Conservation (phyloP, 2,113 vertebrate genomes). For the Paradoxurus hermaphroditus region DNA sequence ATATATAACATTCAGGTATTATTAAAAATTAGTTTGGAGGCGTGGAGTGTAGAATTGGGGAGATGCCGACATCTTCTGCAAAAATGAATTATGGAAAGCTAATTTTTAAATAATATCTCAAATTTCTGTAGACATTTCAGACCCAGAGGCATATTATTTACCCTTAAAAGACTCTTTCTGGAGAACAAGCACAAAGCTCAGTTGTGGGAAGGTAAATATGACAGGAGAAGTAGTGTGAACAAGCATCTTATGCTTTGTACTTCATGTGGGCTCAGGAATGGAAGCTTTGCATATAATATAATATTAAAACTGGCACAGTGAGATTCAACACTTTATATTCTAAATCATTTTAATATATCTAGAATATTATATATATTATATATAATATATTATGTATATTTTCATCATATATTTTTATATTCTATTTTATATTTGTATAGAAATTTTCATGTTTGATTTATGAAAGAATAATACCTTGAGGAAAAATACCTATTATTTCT, state of each 20-base stretch:
- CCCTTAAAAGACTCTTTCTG: background rate
- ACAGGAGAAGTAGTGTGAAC: background rate
- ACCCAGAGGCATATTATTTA: background rate
- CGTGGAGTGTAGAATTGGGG: background rate
- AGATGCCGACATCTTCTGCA: background rate
- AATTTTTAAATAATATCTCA: background rate
- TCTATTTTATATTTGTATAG: background rate
- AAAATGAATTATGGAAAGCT: background rate
- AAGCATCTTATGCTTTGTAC: accelerated
- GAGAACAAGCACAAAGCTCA: background rate
- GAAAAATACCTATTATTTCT: background rate
- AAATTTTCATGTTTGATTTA: background rate
- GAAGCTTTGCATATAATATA: background rate
- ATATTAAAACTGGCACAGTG: background rate
- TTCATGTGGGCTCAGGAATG: background rate
- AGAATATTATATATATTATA: too few species aligned
- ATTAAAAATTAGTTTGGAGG: background rate
- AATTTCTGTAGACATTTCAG: background rate
- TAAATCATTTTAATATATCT: background rate
- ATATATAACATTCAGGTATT: background rate
- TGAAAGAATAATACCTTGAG: background rate
- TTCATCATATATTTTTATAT: background rate
- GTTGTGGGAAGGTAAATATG: background rate
- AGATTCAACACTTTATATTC: background rate
- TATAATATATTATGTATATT: too few species aligned